These are phyloP conservation scores for Parascotia fuliginaria DNA, from an alignment of 2,888 invertebrate species.

Conservation along the genomic window DNA sequence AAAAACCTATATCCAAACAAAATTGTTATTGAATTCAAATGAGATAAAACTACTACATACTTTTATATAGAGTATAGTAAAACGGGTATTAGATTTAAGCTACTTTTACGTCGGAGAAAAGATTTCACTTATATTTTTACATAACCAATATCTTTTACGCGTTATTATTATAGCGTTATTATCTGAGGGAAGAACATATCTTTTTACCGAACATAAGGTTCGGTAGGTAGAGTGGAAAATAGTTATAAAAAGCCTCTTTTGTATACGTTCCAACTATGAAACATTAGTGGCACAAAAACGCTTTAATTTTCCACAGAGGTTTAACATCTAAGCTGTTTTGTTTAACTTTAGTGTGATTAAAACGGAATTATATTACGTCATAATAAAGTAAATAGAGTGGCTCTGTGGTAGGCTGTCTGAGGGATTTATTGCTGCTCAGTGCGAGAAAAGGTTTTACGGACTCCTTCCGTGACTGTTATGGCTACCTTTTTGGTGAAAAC, in stretches of 20 bases:
- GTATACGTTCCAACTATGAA: conserved; percentile 31
- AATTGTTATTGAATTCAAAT: background rate
- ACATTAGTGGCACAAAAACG: conserved; percentile 37
- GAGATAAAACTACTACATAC: background rate
- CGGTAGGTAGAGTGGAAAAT: conserved; percentile 40
- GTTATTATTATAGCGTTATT: no score
- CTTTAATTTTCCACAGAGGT: conserved; percentile 40
- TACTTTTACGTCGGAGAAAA: conserved; percentile 11
- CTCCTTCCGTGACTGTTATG: no score
- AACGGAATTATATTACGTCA: conserved; percentile 17
- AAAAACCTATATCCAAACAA: background rate
- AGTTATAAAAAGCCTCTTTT: conserved; percentile 36
- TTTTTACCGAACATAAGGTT: conserved; percentile 23
- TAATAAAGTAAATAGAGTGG: no score
- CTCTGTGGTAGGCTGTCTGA: no score
- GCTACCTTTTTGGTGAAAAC: no score
- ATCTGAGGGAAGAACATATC: conserved; percentile 19
- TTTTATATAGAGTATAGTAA: conserved; percentile 4
- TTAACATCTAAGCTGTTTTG: conserved; percentile 37
- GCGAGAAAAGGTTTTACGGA: no score
- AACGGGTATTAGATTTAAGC: background rate
- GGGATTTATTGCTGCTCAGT: no score
- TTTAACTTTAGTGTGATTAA: conserved; percentile 14
- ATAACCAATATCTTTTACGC: conserved; percentile 29
- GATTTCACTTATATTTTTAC: conserved; percentile 24